Conservation (phyloP, 2,888 invertebrate genomes). For the Empis livida region DNA sequence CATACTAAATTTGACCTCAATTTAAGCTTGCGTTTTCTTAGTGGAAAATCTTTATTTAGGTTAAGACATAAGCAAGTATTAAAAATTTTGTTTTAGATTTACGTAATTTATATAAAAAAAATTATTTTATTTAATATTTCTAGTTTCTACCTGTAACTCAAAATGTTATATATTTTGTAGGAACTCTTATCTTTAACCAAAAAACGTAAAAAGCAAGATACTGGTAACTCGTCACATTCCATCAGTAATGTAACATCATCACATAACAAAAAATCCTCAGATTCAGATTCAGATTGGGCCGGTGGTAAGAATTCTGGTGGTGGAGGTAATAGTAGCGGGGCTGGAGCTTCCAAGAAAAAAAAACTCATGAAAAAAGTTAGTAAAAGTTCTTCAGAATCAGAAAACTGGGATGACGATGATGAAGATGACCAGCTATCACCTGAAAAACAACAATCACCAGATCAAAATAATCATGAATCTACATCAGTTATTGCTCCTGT, state of each 20-base stretch:
- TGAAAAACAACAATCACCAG: constrained; percentile 15
- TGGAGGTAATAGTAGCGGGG: constrained; percentile 31
- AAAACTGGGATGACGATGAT: constrained; percentile 25
- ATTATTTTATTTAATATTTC: too few species aligned
- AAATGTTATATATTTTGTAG: constrained; percentile 32
- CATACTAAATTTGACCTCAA: too few species aligned
- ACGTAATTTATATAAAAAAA: too few species aligned
- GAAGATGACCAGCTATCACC: constrained; percentile 23
- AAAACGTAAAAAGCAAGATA: constrained; percentile 48
- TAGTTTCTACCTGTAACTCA: too few species aligned
- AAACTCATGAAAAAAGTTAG: constrained; percentile 30
- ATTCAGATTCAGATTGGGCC: constrained; percentile 41
- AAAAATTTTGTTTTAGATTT: too few species aligned
- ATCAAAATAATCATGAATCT: constrained; percentile 6
- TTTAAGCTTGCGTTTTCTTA: too few species aligned
- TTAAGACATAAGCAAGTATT: too few species aligned
- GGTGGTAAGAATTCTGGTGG: constrained; percentile 27
- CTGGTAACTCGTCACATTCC: constrained; percentile 22
- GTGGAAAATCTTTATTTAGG: too few species aligned
- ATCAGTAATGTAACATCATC: constrained; percentile 34
- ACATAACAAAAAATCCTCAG: constrained; percentile 41
- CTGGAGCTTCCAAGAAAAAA: constrained; percentile 30
- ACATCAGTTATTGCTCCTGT: constrained; percentile 12
- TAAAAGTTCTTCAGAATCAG: constrained; percentile 24
- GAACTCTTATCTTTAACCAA: constrained; percentile 71